Evolutionary conservation across 2,888 invertebrate species (phyloP).

Genomic region (Lochmaea capreae): DNA sequence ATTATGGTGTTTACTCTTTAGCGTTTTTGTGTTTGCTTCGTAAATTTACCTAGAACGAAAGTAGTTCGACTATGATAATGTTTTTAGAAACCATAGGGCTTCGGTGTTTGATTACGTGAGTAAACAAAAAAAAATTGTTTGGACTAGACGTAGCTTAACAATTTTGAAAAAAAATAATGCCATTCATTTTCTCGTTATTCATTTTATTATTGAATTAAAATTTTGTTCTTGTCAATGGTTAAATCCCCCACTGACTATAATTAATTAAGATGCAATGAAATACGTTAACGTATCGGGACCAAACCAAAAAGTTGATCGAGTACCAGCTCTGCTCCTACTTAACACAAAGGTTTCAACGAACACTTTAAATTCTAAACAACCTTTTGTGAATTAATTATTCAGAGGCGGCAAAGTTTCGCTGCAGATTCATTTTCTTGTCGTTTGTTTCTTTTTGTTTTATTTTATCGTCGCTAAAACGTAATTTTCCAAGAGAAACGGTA

Average conservation of each 20-base stretch:
- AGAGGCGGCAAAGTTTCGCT: slow-evolving; percentile 3
- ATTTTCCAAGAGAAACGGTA: slow-evolving; percentile 1
- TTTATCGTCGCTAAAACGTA: slow-evolving; percentile 3
- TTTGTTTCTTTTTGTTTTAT: not conserved
- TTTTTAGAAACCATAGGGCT: not conserved
- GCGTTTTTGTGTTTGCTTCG: not conserved
- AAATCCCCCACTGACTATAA: too few species aligned
- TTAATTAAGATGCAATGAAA: too few species aligned
- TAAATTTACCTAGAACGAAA: slow-evolving; percentile 15
- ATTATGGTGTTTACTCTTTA: slow-evolving; percentile 30
- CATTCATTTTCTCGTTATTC: too few species aligned
- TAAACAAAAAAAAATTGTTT: not conserved
- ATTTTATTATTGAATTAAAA: too few species aligned
- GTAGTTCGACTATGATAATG: not conserved
- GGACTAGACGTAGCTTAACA: too few species aligned
- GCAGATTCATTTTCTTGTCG: slow-evolving; percentile 15
- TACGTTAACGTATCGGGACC: too few species aligned
- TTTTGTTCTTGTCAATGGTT: too few species aligned
- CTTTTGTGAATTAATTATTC: not conserved
- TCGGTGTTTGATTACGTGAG: too few species aligned
- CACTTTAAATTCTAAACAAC: not conserved
- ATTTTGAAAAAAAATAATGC: too few species aligned
- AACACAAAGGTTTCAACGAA: not conserved
- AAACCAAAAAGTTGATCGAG: too few species aligned
- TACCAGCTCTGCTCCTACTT: too few species aligned